Evolutionary conservation across 2,113 vertebrate genomes (phyloP).

Genomic region (Herpailurus yagouaroundi): DNA sequence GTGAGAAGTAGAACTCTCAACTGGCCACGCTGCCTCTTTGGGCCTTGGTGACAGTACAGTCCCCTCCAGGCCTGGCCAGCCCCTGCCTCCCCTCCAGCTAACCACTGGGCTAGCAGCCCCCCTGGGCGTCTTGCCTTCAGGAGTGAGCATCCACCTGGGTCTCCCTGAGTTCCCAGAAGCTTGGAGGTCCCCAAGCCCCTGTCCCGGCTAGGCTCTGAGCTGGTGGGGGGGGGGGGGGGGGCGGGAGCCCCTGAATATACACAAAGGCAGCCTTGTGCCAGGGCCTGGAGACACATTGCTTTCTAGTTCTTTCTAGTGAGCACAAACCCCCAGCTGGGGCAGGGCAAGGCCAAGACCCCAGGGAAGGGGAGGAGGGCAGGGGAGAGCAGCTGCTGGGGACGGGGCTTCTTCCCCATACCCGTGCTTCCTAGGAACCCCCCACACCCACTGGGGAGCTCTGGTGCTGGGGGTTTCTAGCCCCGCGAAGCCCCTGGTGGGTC

Average conservation of each 20-base stretch:
- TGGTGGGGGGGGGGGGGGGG: not conserved
- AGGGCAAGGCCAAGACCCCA: not conserved
- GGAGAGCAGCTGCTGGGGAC: not conserved
- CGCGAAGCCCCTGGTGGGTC: not conserved
- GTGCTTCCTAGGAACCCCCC: not conserved
- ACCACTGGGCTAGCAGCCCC: not conserved
- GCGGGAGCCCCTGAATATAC: not conserved
- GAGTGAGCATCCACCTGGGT: not conserved
- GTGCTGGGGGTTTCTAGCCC: not conserved
- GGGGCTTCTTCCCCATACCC: not conserved
- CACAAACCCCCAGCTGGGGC: not conserved
- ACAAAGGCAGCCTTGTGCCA: conserved; percentile 45
- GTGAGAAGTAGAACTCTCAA: no score
- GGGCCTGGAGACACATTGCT: not conserved
- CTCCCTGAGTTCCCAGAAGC: not conserved
- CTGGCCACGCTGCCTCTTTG: not conserved
- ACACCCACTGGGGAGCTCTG: not conserved
- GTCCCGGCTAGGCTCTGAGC: not conserved
- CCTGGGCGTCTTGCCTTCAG: not conserved
- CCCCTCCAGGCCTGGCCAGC: not conserved
- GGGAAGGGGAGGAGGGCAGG: not conserved
- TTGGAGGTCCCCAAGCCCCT: not conserved
- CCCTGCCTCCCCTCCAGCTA: not conserved
- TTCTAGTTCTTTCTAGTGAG: conserved; percentile 12
- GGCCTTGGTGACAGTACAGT: not conserved